These are phyloP conservation scores for Anthopleura sola DNA, from an alignment of 64 coral and sea anemone species.

Conservation along the genomic window DNA sequence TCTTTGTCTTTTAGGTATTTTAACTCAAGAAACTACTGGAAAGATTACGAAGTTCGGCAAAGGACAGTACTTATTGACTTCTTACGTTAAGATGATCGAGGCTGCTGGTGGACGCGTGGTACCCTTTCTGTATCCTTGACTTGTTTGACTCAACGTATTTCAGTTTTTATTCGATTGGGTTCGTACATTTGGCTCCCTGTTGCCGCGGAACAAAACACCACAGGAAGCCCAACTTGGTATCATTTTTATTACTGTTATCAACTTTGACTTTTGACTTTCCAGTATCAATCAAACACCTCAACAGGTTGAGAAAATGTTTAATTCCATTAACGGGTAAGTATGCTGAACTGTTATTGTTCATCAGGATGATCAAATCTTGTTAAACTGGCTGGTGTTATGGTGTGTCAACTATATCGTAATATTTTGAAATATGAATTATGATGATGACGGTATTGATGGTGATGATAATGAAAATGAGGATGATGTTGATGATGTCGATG, in stretches of 20 bases:
- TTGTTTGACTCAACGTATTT: too few species aligned
- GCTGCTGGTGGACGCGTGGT: conserved; percentile 14
- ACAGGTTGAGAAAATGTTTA: conserved; percentile 13
- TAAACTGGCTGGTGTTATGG: too few species aligned
- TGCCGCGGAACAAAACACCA: not conserved
- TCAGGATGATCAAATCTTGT: too few species aligned
- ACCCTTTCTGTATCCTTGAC: conserved; percentile 20
- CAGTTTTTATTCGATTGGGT: too few species aligned
- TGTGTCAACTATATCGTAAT: too few species aligned
- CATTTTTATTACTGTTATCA: not conserved
- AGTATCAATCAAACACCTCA: conserved; percentile 28
- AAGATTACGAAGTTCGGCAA: not conserved
- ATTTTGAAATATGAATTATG: too few species aligned
- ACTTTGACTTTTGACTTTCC: not conserved
- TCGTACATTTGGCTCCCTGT: not conserved
- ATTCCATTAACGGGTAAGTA: conserved; percentile 16
- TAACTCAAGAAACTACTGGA: conserved; percentile 23
- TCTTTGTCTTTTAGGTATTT: conserved; percentile 5
- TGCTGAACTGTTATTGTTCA: too few species aligned
- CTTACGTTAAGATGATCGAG: conserved; percentile 13
- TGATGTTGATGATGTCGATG: not conserved
- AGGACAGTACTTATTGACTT: not conserved
- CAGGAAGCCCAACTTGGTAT: not conserved
- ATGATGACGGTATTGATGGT: not conserved
- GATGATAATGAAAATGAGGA: not conserved